Conservation (phyloP, 2,113 vertebrate genomes). For the Casuarius casuarius region DNA sequence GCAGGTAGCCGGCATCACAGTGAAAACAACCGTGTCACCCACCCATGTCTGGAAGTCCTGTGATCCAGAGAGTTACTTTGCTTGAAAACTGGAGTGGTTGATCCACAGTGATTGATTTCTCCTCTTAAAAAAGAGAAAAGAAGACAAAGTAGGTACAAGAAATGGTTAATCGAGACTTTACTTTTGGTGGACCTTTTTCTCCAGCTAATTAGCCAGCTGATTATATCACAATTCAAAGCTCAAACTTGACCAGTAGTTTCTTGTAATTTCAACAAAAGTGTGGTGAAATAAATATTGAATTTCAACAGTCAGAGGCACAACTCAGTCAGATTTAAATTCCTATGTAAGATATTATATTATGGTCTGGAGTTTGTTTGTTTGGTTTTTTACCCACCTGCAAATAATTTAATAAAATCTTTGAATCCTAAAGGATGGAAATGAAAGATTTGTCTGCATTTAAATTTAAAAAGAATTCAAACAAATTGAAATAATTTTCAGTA, state of each 20-base stretch:
- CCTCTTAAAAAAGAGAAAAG: neutral
- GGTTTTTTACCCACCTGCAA: neutral
- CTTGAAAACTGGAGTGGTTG: neutral
- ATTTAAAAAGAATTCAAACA: neutral
- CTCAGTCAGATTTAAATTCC: neutral
- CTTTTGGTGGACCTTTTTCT: neutral
- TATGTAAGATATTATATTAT: neutral
- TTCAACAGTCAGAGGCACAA: neutral
- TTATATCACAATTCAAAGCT: neutral
- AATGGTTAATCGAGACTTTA: neutral
- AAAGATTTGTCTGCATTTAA: neutral
- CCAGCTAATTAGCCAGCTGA: neutral
- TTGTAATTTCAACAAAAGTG: neutral
- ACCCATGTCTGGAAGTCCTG: neutral
- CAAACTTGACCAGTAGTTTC: neutral
- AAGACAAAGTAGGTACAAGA: neutral
- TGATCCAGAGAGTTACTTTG: neutral
- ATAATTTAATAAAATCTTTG: neutral
- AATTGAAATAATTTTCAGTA: neutral
- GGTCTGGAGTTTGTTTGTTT: neutral
- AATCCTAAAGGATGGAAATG: neutral
- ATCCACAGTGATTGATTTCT: neutral
- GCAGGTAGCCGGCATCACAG: neutral
- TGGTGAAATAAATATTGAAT: neutral
- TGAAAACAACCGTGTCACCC: neutral